These are phyloP conservation scores for Cacoxenus indagator DNA, from an alignment of 2,888 invertebrate species.

Conservation along the genomic window DNA sequence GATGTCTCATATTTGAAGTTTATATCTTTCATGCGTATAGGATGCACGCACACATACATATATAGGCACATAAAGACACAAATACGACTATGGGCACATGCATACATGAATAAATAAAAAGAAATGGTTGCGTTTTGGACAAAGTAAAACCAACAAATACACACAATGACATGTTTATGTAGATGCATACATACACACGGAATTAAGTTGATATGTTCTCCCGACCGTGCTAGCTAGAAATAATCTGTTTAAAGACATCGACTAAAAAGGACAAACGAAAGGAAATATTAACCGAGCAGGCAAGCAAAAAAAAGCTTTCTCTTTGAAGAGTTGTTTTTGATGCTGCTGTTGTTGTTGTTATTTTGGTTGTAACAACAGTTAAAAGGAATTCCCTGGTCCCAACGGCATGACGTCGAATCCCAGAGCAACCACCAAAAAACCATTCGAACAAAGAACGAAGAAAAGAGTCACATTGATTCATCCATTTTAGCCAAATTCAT, in stretches of 20 bases:
- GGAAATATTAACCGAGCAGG: constrained; percentile 42
- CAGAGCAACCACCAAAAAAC: constrained; percentile 67
- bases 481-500: too few relatives aligned
- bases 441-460: constrained; percentile 20
- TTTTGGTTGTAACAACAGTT: constrained; percentile 38
- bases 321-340: constrained; percentile 28
- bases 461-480: constrained; percentile 12
- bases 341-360: constrained; percentile 2
- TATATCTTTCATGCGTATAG: constrained; percentile 42
- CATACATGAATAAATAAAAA: constrained; percentile 26
- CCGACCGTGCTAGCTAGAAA: constrained; percentile 43
- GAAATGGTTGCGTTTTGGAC: constrained; percentile 16
- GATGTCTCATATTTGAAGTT: constrained; percentile 59
- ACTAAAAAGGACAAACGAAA: constrained; percentile 28
- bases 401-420: constrained; percentile 71
- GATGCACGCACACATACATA: constrained; percentile 35
- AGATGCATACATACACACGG: not conserved
- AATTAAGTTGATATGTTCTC: not conserved
- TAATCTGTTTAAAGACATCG: constrained; percentile 57
- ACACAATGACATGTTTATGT: not conserved
- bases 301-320: constrained; percentile 38
- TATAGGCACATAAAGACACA: constrained; percentile 24
- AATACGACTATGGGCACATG: constrained; percentile 9
- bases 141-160: not conserved
- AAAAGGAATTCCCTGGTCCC: constrained; percentile 69